These are phyloP conservation scores for Thrips palmi DNA, from an alignment of 1,140 invertebrate genomes.

Conservation along the genomic window DNA sequence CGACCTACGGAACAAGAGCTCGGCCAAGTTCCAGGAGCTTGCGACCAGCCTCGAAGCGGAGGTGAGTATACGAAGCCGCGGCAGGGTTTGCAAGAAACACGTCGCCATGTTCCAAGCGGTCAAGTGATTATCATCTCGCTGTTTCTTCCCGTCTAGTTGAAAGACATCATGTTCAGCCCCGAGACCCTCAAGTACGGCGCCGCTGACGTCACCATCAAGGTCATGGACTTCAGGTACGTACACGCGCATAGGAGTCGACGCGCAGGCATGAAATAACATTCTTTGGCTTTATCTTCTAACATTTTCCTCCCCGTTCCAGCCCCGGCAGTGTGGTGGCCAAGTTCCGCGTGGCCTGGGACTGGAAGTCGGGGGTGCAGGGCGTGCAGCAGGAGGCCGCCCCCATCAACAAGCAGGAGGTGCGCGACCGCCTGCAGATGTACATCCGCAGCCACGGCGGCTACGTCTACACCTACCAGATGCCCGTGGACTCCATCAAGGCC, in stretches of 20 bases:
- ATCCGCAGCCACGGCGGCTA: conserved; percentile 28
- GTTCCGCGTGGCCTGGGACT: conserved; percentile 40
- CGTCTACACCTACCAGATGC: conserved; percentile 32
- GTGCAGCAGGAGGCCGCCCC: conserved; percentile 27
- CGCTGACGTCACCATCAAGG: conserved; percentile 35
- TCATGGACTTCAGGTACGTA: conserved; percentile 38
- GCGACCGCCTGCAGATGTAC: conserved; percentile 26
- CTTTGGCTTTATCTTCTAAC: not conserved
- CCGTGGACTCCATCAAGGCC: conserved; percentile 25
- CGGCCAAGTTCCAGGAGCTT: conserved; percentile 37
- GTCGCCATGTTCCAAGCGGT: too few species aligned
- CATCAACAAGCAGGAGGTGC: conserved; percentile 28
- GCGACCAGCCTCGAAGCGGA: conserved; percentile 32
- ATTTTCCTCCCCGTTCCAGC: conserved; percentile 24
- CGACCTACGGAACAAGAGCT: conserved; percentile 35
- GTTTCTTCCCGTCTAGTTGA: conserved; percentile 18
- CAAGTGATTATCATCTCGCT: conserved; percentile 8
- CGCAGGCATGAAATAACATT: conserved; percentile 4
- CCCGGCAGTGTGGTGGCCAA: conserved; percentile 39
- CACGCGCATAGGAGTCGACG: conserved; percentile 4
- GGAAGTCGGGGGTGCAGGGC: conserved; percentile 27
- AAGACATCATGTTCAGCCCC: conserved; percentile 27
- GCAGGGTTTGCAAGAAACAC: conserved; percentile 16
- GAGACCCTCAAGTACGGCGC: conserved; percentile 28
- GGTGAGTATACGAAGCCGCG: conserved; percentile 30